phyloP scores from a whole-genome alignment of 2,797 vertebrate species.

The Sebastes kiyomatsui region DNA sequence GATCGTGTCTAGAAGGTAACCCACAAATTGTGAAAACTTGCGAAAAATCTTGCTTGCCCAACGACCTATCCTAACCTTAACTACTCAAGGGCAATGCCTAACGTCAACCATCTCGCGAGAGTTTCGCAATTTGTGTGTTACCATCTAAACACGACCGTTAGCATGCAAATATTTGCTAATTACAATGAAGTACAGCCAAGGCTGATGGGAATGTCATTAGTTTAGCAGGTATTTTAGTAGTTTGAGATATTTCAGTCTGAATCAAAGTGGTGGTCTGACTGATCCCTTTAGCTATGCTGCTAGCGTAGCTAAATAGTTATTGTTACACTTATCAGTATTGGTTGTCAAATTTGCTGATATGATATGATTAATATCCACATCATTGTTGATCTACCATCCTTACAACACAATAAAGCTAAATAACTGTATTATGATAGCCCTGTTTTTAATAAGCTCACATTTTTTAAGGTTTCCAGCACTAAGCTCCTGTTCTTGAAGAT shows the following conservation, averaged over 20 bases:
- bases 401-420: neutral
- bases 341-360: neutral
- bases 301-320: neutral
- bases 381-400: neutral
- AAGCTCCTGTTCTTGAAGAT: neutral
- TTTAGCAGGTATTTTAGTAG: neutral
- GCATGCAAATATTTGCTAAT: too few relatives aligned
- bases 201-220: neutral
- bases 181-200: neutral
- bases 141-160: too few relatives aligned
- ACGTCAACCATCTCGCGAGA: too few relatives aligned
- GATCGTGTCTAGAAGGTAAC: too few relatives aligned
- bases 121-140: too few relatives aligned
- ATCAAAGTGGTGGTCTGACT: neutral
- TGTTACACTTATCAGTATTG: neutral
- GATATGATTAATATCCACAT: neutral
- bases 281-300: neutral
- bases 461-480: neutral
- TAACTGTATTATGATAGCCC: neutral
- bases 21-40: too few relatives aligned
- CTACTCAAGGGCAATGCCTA: too few relatives aligned
- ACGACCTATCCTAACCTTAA: too few relatives aligned
- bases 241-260: neutral
- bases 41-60: too few relatives aligned
- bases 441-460: neutral